Conservation (phyloP, 64 coral and sea anemone genomes). For the Stichodactyla mertensii region DNA sequence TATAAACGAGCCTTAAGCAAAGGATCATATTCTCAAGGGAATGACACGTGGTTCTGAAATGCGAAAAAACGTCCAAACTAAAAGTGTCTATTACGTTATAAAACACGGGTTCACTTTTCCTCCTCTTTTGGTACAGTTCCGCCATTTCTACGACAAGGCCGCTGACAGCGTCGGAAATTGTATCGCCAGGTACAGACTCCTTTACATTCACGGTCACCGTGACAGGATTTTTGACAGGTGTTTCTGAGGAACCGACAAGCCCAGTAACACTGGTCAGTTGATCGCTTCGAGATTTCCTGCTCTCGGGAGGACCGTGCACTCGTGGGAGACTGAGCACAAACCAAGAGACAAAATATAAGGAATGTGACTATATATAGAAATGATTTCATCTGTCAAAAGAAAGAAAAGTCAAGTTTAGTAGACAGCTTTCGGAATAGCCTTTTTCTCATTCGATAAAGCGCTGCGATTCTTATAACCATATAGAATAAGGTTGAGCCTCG, state of each 20-base stretch:
- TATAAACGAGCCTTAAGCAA: no score
- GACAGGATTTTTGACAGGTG: neutral
- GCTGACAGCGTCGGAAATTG: neutral
- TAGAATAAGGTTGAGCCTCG: no score
- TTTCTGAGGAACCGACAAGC: neutral
- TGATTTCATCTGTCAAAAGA: conserved; percentile 5
- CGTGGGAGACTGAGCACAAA: neutral
- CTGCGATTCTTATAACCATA: no score
- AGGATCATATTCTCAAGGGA: no score
- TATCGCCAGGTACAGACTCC: neutral
- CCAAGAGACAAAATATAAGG: neutral
- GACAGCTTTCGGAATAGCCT: neutral
- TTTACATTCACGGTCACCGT: neutral
- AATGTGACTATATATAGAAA: neutral
- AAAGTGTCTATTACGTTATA: no score
- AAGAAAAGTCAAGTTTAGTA: neutral
- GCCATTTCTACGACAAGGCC: neutral
- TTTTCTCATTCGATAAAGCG: no score
- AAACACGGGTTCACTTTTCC: no score
- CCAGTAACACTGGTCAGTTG: conserved; percentile 20
- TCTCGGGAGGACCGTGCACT: neutral
- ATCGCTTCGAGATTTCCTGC: neutral
- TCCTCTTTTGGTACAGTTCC: no score
- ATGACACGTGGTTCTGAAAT: no score
- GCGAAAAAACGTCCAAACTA: no score